Conservation (phyloP, 2,113 vertebrate species). For the Clarias gariepinus region DNA sequence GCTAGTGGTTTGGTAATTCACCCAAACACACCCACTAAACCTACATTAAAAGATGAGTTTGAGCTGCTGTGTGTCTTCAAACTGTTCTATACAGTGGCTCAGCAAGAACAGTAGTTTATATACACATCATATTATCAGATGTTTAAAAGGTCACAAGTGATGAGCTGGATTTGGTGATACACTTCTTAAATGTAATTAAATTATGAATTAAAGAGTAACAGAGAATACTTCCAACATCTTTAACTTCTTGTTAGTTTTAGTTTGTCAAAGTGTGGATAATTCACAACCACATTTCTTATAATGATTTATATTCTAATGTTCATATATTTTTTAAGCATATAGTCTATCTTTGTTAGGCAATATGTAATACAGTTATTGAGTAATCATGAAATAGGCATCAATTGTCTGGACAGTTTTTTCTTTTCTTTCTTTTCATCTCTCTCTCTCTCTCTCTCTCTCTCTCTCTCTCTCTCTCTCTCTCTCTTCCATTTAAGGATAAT, state of each 20-base stretch:
- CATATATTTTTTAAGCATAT: background rate
- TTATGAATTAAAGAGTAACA: background rate
- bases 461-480: background rate
- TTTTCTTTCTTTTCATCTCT: background rate
- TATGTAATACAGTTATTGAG: background rate
- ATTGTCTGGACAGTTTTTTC: background rate
- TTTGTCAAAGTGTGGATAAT: background rate
- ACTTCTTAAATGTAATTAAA: background rate
- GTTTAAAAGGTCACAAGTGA: background rate
- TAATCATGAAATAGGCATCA: background rate
- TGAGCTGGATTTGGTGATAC: background rate
- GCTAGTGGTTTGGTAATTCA: no score
- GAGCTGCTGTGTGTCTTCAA: no score
- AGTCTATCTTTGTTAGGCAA: background rate
- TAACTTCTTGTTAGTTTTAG: background rate
- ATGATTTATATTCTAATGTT: conserved; percentile 14
- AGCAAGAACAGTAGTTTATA: background rate
- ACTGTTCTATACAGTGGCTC: no score
- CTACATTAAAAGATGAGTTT: no score
- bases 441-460: background rate
- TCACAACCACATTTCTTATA: background rate
- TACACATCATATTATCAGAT: background rate
- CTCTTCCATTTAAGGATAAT: conserved; percentile 48
- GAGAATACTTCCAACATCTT: background rate
- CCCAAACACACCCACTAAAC: no score